Percentiles rank a stretch among this genome's conserved stretches.
These are phyloP conservation scores for Brachirus orientalis DNA, from an alignment of 2,113 vertebrate species.

Conservation along the genomic window DNA sequence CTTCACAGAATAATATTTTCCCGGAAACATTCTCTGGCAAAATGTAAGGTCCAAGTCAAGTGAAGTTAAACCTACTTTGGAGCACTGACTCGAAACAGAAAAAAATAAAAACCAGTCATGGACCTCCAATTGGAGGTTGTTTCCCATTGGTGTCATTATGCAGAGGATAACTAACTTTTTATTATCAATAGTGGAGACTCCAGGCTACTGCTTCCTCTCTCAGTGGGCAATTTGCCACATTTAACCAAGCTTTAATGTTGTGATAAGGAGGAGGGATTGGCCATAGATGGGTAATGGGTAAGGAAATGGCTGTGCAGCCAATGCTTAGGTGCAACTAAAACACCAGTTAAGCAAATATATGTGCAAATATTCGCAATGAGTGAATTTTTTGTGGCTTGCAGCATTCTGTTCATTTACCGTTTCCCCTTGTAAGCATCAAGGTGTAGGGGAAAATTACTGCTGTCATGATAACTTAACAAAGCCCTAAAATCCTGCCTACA, in stretches of 20 bases:
- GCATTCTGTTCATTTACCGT: neutral
- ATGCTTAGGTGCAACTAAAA: neutral
- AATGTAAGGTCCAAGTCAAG: neutral
- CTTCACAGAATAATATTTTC: too few species aligned
- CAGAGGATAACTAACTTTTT: neutral
- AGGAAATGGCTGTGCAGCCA: neutral
- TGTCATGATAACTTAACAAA: neutral
- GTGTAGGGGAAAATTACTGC: neutral
- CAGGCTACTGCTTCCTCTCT: neutral
- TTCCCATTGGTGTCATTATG: neutral
- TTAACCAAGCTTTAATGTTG: neutral
- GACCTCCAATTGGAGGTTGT: neutral
- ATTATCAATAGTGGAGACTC: neutral
- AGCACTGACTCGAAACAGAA: neutral
- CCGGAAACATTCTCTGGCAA: too few species aligned
- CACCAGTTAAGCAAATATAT: neutral
- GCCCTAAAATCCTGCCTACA: neutral
- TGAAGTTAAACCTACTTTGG: neutral
- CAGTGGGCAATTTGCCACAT: neutral
- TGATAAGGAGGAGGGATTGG: neutral
- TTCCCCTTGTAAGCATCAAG: neutral
- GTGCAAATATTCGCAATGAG: neutral
- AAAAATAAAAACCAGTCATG: neutral
- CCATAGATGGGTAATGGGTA: neutral
- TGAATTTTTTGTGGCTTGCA: neutral